These are phyloP conservation scores for Mus spretus DNA, from an alignment of 2,797 vertebrate genomes.

Conservation along the genomic window DNA sequence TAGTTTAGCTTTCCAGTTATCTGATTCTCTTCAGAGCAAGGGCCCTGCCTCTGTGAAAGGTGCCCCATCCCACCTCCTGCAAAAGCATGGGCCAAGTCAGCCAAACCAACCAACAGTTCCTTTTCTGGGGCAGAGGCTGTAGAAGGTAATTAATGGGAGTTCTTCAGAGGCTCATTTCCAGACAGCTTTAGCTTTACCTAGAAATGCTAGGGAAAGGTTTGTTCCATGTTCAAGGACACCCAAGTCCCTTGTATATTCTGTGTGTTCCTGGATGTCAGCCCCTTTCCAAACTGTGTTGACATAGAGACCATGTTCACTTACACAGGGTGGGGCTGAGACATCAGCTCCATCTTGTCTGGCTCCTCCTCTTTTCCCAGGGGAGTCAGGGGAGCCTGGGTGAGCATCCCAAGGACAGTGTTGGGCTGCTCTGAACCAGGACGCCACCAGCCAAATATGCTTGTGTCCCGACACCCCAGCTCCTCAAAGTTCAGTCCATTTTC, in stretches of 20 bases:
- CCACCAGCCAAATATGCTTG: not conserved
- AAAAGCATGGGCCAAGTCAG: no score
- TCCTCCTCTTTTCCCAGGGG: not conserved
- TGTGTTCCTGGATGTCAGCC: fast-evolving
- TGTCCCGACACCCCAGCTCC: not conserved
- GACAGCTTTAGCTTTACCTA: not conserved
- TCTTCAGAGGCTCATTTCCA: not conserved
- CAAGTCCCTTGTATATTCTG: no score
- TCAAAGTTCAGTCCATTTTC: not conserved
- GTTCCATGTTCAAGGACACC: not conserved
- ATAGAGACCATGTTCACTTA: not conserved
- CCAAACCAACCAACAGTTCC: not conserved
- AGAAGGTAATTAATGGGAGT: no score
- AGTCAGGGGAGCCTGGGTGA: not conserved
- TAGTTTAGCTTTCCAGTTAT: fast-evolving
- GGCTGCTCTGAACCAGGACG: not conserved
- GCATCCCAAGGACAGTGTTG: not conserved
- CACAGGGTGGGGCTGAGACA: not conserved
- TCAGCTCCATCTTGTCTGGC: not conserved
- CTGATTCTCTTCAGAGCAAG: not conserved
- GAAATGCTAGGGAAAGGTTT: not conserved
- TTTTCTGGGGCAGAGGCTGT: not conserved
- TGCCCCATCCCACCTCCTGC: no score
- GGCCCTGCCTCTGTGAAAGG: no score
- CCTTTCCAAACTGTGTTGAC: fast-evolving